Conservation (phyloP, 2,888 invertebrate species). For the Acheta domesticus region DNA sequence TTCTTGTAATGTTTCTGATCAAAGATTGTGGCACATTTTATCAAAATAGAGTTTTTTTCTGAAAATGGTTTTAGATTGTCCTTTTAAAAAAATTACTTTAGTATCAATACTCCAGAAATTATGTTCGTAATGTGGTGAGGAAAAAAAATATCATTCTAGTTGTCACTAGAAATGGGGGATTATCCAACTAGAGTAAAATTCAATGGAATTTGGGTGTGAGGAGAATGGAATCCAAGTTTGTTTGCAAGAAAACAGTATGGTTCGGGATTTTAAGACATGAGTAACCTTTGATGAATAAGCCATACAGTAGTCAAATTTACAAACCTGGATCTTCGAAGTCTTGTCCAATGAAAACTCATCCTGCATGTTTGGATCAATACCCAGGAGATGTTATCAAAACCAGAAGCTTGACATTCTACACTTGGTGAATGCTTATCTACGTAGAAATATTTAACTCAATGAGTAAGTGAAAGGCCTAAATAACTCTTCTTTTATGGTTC, state of each 20-base stretch:
- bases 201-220: conserved; percentile 42
- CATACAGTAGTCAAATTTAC: conserved; percentile 41
- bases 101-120: conserved; percentile 38
- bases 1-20: too few relatives aligned
- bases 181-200: conserved; percentile 40
- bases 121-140: conserved; percentile 42
- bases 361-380: conserved; percentile 42
- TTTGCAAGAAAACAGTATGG: conserved; percentile 43
- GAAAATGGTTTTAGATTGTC: conserved; percentile 28
- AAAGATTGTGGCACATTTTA: too few relatives aligned
- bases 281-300: conserved; percentile 38
- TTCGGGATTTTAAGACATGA: conserved; percentile 43
- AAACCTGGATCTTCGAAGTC: too few relatives aligned
- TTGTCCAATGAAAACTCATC: conserved; percentile 40
- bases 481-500: too few relatives aligned
- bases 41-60: conserved; percentile 32
- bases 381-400: conserved; percentile 28
- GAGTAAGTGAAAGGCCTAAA: too few relatives aligned
- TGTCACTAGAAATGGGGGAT: conserved; percentile 35
- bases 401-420: too few relatives aligned
- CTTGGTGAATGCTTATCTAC: too few relatives aligned
- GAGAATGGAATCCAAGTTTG: conserved; percentile 43
- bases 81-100: conserved; percentile 23
- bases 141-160: conserved; percentile 39
- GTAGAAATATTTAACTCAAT: too few relatives aligned